Conservation (phyloP, 2,797 vertebrate species). For the Notoglanidium macrostoma region DNA sequence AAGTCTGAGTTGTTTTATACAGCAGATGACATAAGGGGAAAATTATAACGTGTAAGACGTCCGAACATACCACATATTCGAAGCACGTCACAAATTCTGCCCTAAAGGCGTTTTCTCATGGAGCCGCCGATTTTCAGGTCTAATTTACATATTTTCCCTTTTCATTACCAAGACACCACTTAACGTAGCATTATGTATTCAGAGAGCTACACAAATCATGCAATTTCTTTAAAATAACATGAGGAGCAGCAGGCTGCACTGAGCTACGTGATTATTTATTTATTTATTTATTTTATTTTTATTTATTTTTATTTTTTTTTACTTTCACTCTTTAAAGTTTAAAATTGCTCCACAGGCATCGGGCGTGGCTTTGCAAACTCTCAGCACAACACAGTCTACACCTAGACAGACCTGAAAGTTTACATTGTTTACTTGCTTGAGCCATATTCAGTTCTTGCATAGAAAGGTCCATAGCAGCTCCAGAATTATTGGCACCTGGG, state of each 20-base stretch:
- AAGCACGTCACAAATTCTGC: background rate
- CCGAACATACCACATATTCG: background rate
- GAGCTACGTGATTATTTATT: background rate
- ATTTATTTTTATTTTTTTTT: background rate
- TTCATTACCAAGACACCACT: background rate
- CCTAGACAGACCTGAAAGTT: constrained; percentile 24
- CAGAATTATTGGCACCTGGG: background rate
- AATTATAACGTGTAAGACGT: background rate
- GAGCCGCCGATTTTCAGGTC: background rate
- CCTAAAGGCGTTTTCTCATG: background rate
- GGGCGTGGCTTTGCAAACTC: constrained; percentile 11
- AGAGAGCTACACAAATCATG: background rate
- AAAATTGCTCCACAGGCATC: no score
- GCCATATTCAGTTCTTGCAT: background rate
- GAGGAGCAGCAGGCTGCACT: background rate
- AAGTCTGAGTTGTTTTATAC: background rate
- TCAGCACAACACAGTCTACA: background rate
- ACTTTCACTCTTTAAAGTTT: background rate
- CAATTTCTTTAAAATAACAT: background rate
- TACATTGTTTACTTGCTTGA: background rate
- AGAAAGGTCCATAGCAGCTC: no score
- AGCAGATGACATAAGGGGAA: background rate
- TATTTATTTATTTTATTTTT: no score
- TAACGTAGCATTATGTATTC: background rate
- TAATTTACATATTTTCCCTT: background rate